Conservation (phyloP, 1,140 invertebrate genomes). For the Drosophila sturtevanti region DNA sequence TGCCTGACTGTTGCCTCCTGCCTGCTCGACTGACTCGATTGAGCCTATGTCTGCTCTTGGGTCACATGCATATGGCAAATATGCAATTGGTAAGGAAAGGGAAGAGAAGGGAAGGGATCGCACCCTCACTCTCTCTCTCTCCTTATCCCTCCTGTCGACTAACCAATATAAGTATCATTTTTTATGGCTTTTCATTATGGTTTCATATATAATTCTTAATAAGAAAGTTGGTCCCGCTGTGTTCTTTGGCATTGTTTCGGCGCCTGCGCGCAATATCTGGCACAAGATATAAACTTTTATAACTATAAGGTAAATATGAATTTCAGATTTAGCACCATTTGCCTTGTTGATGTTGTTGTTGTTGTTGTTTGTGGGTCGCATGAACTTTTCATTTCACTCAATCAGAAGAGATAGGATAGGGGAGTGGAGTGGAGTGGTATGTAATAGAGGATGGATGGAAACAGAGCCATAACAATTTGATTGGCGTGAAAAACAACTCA, state of each 20-base stretch:
- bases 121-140: neutral
- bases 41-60: conserved; percentile 1
- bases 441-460: neutral
- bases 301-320: conserved; percentile 70
- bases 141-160: neutral
- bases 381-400: conserved; percentile 62
- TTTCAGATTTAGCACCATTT: conserved; percentile 15
- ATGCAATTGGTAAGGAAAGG: neutral
- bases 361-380: conserved; percentile 63
- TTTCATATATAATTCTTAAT: conserved; percentile 73
- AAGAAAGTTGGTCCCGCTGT: conserved; percentile 59
- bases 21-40: too few species aligned
- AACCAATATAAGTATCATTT: conserved; percentile 70
- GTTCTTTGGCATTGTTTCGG: conserved; percentile 35
- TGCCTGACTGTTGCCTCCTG: conserved; percentile 7
- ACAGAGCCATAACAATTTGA: conserved; percentile 46
- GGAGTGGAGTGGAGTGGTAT: neutral
- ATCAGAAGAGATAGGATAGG: neutral
- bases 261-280: conserved; percentile 41
- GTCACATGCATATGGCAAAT: conserved; percentile 27
- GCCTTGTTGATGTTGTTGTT: too few species aligned
- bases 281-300: conserved; percentile 72
- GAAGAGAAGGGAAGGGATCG: too few species aligned
- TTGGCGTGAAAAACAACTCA: conserved; percentile 65
- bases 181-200: conserved; percentile 76